Base-by-base conservation (phyloP, 2,113 vertebrate genomes). In the Heloderma charlesbogerti region DNA sequence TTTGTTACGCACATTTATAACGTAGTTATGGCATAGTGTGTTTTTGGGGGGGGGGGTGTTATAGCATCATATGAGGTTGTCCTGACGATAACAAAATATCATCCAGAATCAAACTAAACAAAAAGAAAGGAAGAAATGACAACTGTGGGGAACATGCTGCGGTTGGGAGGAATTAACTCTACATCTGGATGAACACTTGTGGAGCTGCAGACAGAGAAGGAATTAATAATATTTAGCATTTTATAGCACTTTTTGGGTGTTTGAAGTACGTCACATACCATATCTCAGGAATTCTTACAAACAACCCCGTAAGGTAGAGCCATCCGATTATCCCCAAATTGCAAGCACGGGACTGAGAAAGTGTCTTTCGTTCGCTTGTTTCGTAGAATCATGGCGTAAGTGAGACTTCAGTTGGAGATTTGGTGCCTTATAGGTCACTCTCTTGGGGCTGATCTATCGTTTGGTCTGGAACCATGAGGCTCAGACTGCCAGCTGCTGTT, bases 181-280 rank as follows among this genome's bases (percentile, higher is more conserved):
- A 90, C 95, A 94, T 96, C 95, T 95, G 95, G 95, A 93, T 95
- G 93, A 96, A 95, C 93, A 95, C 94, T 90, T 90, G 69, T 43
- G 16, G 89, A 92, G 84, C 89, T 79, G 51, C 79, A 93, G 94
- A 92, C 90, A 91, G 90, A 91, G 88, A 89, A 66, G 69, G 31
- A 79, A 72, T 51, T 51, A 71, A 71, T n/a, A 82, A 82, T 34
- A 72, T 31, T 43, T 67, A 43, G 40, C 63, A 45, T 67, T 40
- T 66, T 84, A 67, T 43, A 83, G 82, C 25, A 15, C 60, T 84
- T 43, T 84, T 43, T 67, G 2, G 18, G 3, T 3, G n/a, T 63
- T 12, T 4, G 6, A 27, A 66, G 16, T 57, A 34, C 9, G 5
- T 57, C 51, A n/a, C 18, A 16, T 81, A 16, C 29, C n/a, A 57